Percentiles rank a stretch among this genome's conserved stretches.
phyloP scores from a whole-genome alignment of 1,140 invertebrate species.

The Heliconius hermathena region DNA sequence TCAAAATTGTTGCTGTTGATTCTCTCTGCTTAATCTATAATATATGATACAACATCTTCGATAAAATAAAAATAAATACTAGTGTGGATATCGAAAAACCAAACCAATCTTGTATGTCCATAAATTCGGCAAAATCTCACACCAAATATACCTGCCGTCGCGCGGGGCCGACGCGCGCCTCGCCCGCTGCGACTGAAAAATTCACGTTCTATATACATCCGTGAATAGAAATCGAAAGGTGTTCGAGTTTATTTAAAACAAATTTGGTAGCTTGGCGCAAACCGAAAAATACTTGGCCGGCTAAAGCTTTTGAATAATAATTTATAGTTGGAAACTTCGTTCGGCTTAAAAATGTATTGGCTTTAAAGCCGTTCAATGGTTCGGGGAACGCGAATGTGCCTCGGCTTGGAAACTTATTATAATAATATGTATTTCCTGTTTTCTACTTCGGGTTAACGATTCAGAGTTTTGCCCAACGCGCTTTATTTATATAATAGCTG shows the following conservation, averaged over 20 bases:
- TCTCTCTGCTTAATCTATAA: too few relatives aligned
- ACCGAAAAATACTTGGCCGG: constrained; percentile 25
- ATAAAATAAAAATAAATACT: not conserved
- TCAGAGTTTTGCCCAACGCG: not conserved
- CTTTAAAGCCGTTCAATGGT: constrained; percentile 17
- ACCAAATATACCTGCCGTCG: not conserved
- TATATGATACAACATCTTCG: not conserved
- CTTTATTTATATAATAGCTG: not conserved
- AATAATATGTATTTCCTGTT: constrained; percentile 6
- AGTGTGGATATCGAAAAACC: not conserved
- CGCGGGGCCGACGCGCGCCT: not conserved
- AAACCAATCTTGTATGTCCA: not conserved
- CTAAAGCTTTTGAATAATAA: constrained; percentile 23
- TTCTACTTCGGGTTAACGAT: not conserved
- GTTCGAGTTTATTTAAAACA: constrained; percentile 38
- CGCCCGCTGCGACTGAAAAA: constrained; percentile 30
- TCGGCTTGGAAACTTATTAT: not conserved
- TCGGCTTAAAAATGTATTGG: constrained; percentile 16
- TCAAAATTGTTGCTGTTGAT: too few relatives aligned
- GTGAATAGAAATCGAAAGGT: constrained; percentile 31
- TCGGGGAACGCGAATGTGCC: not conserved
- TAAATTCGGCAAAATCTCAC: not conserved
- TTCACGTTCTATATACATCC: constrained; percentile 28
- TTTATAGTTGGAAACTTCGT: constrained; percentile 20
- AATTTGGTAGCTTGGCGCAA: constrained; percentile 27